phyloP scores from a whole-genome alignment of 2,113 vertebrate genomes.

The Hipposideros armiger region DNA sequence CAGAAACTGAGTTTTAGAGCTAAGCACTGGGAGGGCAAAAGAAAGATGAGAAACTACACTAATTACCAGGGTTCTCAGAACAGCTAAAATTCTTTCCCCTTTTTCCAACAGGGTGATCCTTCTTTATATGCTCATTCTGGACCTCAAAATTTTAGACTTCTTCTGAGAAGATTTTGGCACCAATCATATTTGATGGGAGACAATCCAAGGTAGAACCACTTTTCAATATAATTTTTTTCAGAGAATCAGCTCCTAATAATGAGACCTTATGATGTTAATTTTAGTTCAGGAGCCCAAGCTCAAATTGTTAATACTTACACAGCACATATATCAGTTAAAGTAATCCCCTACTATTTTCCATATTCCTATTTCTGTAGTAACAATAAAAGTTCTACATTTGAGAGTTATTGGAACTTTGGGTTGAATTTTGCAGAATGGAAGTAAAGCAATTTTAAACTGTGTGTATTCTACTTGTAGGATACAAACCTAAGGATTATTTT shows the following conservation, averaged over 20 bases:
- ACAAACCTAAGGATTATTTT: neutral
- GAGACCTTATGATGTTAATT: constrained; percentile 43
- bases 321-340: constrained; percentile 36
- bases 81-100: neutral
- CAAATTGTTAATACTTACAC: constrained; percentile 38
- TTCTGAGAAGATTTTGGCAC: constrained; percentile 1
- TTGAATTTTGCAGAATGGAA: constrained; percentile 47
- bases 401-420: constrained; percentile 45
- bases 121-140: neutral
- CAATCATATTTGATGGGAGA: neutral
- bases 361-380: constrained; percentile 35
- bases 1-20: constrained; percentile 12
- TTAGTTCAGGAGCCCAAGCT: constrained; percentile 57
- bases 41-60: neutral
- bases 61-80: neutral
- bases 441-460: constrained; percentile 13
- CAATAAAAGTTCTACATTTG: constrained; percentile 60
- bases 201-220: constrained; percentile 6
- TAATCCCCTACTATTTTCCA: neutral
- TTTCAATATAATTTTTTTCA: constrained; percentile 34
- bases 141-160: constrained; percentile 28
- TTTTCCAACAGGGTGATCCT: neutral
- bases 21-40: neutral
- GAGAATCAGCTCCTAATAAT: constrained; percentile 41
- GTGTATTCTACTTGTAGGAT: neutral